These are phyloP conservation scores for Okapia johnstoni DNA, from an alignment of 2,113 vertebrate genomes.

Conservation along the genomic window DNA sequence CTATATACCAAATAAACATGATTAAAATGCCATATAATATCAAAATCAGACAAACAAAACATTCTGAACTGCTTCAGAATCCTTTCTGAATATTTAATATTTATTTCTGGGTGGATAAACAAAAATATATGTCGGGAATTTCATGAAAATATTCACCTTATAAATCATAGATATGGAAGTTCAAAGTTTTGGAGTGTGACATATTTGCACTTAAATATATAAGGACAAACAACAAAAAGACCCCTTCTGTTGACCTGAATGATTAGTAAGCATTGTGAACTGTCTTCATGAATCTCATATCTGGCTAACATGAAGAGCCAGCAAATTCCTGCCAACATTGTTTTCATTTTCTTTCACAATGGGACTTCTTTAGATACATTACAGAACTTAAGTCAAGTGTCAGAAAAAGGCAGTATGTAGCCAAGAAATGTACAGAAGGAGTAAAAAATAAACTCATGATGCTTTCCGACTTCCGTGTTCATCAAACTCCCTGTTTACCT, in stretches of 20 bases:
- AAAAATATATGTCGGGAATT: background rate
- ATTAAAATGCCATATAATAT: slow-evolving; percentile 14
- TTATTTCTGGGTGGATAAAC: slow-evolving; percentile 10
- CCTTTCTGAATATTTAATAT: slow-evolving; percentile 29
- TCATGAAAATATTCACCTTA: slow-evolving; percentile 14
- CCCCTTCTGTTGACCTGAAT: background rate
- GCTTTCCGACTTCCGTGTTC: background rate
- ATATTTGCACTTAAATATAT: background rate
- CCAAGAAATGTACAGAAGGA: background rate
- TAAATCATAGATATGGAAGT: slow-evolving; percentile 29
- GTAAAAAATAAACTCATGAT: background rate
- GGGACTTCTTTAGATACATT: slow-evolving; percentile 7
- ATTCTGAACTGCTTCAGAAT: background rate
- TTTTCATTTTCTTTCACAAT: slow-evolving; percentile 51
- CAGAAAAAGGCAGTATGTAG: slow-evolving; percentile 21
- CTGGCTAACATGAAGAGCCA: background rate
- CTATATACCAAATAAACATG: background rate
- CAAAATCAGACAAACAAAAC: background rate
- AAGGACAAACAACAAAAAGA: background rate
- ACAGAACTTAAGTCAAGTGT: slow-evolving; percentile 8
- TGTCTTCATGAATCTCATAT: background rate
- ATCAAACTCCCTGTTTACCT: accelerated
- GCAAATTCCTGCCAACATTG: background rate
- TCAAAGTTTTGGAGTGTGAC: background rate
- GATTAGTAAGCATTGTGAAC: background rate